Evolutionary conservation across 2,113 vertebrate genomes (phyloP).

Genomic region (Amazona guildingii): DNA sequence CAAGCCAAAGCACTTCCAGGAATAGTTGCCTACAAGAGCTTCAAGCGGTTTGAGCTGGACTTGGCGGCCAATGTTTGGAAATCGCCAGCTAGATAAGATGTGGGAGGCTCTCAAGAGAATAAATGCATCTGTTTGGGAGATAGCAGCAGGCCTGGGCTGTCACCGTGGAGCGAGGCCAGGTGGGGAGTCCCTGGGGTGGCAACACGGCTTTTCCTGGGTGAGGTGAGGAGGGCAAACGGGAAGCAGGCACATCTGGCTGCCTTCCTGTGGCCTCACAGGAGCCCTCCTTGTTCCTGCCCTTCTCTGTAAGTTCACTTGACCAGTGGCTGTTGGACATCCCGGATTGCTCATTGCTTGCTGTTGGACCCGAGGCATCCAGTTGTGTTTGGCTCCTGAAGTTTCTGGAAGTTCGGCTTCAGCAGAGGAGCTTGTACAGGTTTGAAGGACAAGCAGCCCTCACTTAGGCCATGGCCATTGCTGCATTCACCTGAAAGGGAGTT

Average conservation of each 20-base stretch:
- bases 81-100: not conserved
- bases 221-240: not conserved
- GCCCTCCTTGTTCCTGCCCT: not conserved
- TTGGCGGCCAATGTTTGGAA: not conserved
- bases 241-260: not conserved
- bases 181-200: not conserved
- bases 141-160: conserved; percentile 41
- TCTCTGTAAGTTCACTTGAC: not conserved
- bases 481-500: not conserved
- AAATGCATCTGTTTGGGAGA: conserved; percentile 42
- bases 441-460: not conserved
- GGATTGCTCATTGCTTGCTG: not conserved
- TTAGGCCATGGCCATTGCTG: not conserved
- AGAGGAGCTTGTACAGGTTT: not conserved
- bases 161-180: not conserved
- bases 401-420: not conserved
- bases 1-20: not conserved
- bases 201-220: not conserved
- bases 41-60: not conserved
- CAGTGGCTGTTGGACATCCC: fast-evolving
- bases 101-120: conserved; percentile 34
- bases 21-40: not conserved
- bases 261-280: not conserved
- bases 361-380: not conserved
- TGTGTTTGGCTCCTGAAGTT: not conserved